These are phyloP conservation scores for Melitaea cinxia DNA, from an alignment of 1,140 invertebrate species.

Conservation along the genomic window DNA sequence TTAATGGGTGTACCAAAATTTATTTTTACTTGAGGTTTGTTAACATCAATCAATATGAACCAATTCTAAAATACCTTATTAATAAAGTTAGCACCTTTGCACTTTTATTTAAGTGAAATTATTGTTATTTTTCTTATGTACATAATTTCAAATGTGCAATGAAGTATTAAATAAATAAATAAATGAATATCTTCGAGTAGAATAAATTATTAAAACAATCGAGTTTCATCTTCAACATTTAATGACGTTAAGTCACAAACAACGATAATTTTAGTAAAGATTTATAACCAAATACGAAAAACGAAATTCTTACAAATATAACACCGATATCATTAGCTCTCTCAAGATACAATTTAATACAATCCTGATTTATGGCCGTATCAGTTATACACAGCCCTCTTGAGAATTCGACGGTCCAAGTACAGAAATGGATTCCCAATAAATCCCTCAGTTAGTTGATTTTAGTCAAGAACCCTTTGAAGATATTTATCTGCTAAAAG, in stretches of 20 bases:
- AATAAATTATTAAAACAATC: no score
- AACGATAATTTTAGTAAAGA: not conserved
- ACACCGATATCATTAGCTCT: slow-evolving; percentile 24
- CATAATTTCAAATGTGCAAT: no score
- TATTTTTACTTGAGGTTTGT: no score
- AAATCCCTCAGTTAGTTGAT: slow-evolving; percentile 27
- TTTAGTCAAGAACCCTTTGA: slow-evolving; percentile 20
- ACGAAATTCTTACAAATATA: slow-evolving; percentile 16
- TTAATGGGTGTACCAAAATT: no score
- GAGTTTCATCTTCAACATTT: not conserved
- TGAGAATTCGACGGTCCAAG: slow-evolving; percentile 14
- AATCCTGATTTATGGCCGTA: slow-evolving; percentile 22
- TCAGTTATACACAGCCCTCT: slow-evolving; percentile 26
- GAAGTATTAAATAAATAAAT: no score
- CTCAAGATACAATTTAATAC: slow-evolving; percentile 27
- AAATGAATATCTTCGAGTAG: no score
- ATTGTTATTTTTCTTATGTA: no score
- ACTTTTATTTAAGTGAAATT: no score
- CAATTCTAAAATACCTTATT: no score
- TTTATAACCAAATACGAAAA: not conserved
- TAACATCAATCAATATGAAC: no score
- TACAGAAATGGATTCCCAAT: slow-evolving; percentile 29
- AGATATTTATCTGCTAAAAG: slow-evolving; percentile 5
- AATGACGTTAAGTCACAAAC: not conserved
- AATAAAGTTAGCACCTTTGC: no score